Conservation (phyloP, 2,797 vertebrate genomes). For the Otolemur crassicaudatus region DNA sequence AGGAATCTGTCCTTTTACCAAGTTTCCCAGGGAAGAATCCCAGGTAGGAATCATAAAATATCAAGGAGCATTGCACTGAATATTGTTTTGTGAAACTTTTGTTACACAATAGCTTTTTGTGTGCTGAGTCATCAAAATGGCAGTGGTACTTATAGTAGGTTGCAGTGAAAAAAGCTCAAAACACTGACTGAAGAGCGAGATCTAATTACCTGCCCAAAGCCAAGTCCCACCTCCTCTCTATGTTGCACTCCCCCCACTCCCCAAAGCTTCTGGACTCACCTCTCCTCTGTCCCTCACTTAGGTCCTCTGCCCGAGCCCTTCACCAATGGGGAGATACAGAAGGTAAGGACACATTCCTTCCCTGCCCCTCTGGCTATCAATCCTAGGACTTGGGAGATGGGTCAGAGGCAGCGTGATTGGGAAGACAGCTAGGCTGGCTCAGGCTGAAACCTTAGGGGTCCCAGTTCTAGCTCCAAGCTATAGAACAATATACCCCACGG, state of each 20-base stretch:
- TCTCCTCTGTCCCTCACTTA: slow-evolving; percentile 75
- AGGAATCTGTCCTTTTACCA: neutral
- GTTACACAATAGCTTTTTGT: neutral
- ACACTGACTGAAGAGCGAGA: neutral
- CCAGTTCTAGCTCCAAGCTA: neutral
- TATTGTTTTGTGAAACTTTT: neutral
- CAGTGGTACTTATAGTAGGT: neutral
- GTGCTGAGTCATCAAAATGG: neutral
- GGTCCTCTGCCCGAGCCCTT: slow-evolving; percentile 94
- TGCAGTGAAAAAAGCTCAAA: neutral
- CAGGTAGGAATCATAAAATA: neutral
- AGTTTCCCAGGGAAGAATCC: neutral
- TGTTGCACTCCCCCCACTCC: neutral
- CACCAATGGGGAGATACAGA: slow-evolving; percentile 92
- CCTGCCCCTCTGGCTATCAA: neutral
- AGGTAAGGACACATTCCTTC: slow-evolving; percentile 89
- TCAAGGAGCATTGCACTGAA: neutral
- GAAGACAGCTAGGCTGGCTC: neutral
- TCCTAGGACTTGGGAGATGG: neutral
- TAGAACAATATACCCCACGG: neutral
- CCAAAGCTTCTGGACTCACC: neutral
- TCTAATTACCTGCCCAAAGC: neutral
- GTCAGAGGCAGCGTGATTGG: neutral
- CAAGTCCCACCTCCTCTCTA: neutral
- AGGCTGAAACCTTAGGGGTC: neutral